These are phyloP conservation scores for Andrena camellia DNA, from an alignment of 2,888 invertebrate species.

Conservation along the genomic window DNA sequence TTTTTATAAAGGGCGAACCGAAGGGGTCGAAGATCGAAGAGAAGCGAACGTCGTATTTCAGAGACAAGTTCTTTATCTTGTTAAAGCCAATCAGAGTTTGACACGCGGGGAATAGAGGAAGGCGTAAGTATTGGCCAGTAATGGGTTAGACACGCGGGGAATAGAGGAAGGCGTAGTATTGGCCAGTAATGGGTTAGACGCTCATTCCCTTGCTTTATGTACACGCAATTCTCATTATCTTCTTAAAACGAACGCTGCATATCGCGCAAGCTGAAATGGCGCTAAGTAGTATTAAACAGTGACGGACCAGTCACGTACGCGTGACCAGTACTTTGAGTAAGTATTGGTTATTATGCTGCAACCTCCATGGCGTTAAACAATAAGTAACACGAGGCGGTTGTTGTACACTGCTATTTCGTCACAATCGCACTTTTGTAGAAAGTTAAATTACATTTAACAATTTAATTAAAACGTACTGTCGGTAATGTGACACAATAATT, in stretches of 20 bases:
- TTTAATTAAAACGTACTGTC: conserved; percentile 10
- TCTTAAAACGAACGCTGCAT: neutral
- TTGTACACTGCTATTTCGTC: neutral
- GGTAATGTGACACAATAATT: conserved; percentile 11
- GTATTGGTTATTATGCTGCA: too few relatives aligned
- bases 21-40: neutral
- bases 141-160: neutral
- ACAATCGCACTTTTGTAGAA: neutral
- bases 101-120: too few relatives aligned
- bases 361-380: neutral
- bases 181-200: neutral
- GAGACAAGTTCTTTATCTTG: too few relatives aligned
- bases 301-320: too few relatives aligned
- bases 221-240: neutral
- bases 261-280: too few relatives aligned
- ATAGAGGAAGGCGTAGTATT: neutral
- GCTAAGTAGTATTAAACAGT: too few relatives aligned
- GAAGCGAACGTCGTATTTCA: neutral
- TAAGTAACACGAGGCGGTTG: neutral
- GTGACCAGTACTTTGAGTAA: too few relatives aligned
- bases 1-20: neutral
- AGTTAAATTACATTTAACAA: conserved; percentile 1
- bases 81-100: too few relatives aligned
- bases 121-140: neutral
- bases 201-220: too few relatives aligned